These are phyloP conservation scores for Solen grandis DNA, from an alignment of 1,140 invertebrate species.

Conservation along the genomic window DNA sequence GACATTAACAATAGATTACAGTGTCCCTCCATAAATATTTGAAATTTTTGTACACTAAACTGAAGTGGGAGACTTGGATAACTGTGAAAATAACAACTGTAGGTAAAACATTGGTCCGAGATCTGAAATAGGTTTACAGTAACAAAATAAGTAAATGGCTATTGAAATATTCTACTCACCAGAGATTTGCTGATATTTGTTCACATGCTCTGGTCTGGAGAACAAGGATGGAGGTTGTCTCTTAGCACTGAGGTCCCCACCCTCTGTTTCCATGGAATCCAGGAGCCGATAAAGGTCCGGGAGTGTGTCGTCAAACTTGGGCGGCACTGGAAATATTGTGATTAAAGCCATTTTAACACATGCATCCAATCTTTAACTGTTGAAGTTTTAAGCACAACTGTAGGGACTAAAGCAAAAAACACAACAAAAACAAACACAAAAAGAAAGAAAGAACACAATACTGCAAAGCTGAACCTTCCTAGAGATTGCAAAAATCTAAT, in stretches of 20 bases:
- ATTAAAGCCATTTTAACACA: neutral
- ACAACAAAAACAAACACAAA: neutral
- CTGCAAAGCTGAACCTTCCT: too few relatives aligned
- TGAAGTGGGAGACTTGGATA: too few relatives aligned
- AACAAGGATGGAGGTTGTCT: slow-evolving; percentile 75
- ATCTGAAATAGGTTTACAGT: too few relatives aligned
- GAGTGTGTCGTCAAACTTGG: slow-evolving; percentile 66
- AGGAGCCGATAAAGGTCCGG: slow-evolving; percentile 74
- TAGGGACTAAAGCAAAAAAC: neutral
- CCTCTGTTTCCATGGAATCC: slow-evolving; percentile 70
- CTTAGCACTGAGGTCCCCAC: slow-evolving; percentile 64
- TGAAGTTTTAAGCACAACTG: neutral
- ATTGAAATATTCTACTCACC: slow-evolving; percentile 62
- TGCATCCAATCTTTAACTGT: neutral
- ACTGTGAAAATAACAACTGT: too few relatives aligned
- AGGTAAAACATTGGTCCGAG: too few relatives aligned
- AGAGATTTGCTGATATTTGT: slow-evolving; percentile 74
- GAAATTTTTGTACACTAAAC: too few relatives aligned
- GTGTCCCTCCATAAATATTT: too few relatives aligned
- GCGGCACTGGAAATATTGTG: slow-evolving; percentile 24
- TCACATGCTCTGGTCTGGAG: slow-evolving; percentile 73
- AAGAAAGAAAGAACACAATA: neutral
- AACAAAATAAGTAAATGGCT: too few relatives aligned
- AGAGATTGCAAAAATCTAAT: too few relatives aligned
- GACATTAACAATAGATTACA: too few relatives aligned